A percentile compares a stretch with the other conserved stretches of the same genome.
Evolutionary conservation across 2,888 invertebrate species (phyloP).

Genomic region (Venusia cambrica): DNA sequence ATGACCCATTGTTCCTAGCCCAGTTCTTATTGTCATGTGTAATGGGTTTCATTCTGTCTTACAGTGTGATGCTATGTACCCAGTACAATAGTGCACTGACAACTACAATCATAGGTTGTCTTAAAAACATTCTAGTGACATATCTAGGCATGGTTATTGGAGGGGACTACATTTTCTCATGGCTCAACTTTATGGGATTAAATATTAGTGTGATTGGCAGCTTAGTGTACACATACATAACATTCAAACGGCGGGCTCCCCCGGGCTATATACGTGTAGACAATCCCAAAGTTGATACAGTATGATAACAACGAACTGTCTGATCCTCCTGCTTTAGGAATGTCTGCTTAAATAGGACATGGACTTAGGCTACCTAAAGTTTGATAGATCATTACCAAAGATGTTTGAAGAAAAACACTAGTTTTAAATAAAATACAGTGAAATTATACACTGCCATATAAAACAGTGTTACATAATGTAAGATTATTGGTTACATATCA

Average conservation of each 20-base stretch:
- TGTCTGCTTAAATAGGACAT: not conserved
- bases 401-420: conserved; percentile 14
- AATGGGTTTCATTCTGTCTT: conserved; percentile 98
- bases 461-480: conserved; percentile 9
- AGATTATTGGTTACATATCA: too few relatives aligned
- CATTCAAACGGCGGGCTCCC: conserved; percentile 84
- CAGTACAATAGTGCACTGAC: conserved; percentile 98
- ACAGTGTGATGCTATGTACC: conserved; percentile 97
- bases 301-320: conserved; percentile 26
- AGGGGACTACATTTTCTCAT: conserved; percentile 97
- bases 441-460: conserved; percentile 17
- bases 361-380: not conserved
- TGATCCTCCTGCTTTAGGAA: not conserved
- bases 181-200: conserved; percentile 96
- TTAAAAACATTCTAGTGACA: conserved; percentile 98
- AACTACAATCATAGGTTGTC: conserved; percentile 98
- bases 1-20: conserved; percentile 85
- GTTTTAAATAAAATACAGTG: conserved; percentile 6
- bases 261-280: conserved; percentile 50
- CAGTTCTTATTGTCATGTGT: conserved; percentile 95
- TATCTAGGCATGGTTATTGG: conserved; percentile 99
- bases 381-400: conserved; percentile 16
- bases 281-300: conserved; percentile 61
- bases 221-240: conserved; percentile 92
- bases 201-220: conserved; percentile 96